Evolutionary conservation across 2,113 vertebrate genomes (phyloP), one percentile per base, ranked within the genome.

Genomic region (Oreochromis spilurus): DNA sequence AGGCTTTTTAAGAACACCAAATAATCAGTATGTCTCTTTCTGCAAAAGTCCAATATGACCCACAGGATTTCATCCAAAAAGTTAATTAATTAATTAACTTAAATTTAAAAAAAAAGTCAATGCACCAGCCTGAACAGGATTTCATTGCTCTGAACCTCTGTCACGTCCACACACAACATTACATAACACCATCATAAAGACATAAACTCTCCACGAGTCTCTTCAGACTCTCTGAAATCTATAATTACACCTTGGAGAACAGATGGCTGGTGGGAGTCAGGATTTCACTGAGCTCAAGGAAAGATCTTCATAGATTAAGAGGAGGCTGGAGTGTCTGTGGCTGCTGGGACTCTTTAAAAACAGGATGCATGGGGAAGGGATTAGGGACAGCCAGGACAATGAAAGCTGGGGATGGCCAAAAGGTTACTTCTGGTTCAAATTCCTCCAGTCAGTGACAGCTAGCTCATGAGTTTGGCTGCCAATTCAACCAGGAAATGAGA

Each of bases 261-360:
- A 95, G 93, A 93, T 93, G 94, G 91, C 82, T 79, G 84, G 83
- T 89, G 90, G 92, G 90, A 89, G 93, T 88, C 26, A 10, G 88
- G 92, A 91, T 93, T 94, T 93, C 82, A 86, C 80, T 90, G 84
- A 87, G 91, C 91, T 85, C 87, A 79, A 29, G 48, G 58, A 85
- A 57, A 89, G 24, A 93, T 94, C 87, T 89, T 21, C 9, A 12
- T 78, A 93, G 95, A 95, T 95, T 95, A 94, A 75, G 53, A 45
- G 72, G 48, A 81, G 77, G 24, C 45, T 81, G 72, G 29, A 48
- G 81, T 53, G 84, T 87, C 36, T 87, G 70, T 83, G 54, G 19
- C 34, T 54, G 55, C 40, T 53, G 55, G 36, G 70, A 77, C 65
- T 52, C 14, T 31, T n/a, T 9, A 40, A 65, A 84, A 82, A 85